phyloP scores from a whole-genome alignment of 2,888 invertebrate species.

The Drosophila yooni region DNA sequence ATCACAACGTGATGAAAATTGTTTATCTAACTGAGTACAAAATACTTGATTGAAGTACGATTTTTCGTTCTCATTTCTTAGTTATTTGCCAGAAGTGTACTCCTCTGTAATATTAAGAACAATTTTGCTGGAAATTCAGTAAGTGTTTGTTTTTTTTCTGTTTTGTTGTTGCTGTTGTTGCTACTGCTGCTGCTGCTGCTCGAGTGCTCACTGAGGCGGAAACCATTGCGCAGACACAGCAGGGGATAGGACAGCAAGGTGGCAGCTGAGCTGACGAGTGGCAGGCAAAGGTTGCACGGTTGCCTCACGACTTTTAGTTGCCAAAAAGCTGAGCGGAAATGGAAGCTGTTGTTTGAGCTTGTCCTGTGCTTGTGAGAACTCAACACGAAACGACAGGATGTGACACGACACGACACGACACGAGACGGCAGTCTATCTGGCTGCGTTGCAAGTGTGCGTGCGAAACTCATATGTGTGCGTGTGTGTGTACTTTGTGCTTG shows the following conservation, averaged over 20 bases:
- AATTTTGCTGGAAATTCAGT: constrained; percentile 1
- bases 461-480: constrained; percentile 2
- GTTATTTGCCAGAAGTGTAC: neutral
- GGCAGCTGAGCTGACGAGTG: constrained; percentile 24
- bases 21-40: constrained; percentile 34
- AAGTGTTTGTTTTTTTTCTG: neutral
- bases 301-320: constrained; percentile 7
- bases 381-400: constrained; percentile 36
- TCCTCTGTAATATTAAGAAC: neutral
- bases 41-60: neutral
- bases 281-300: constrained; percentile 24
- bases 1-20: constrained; percentile 62
- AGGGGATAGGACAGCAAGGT: neutral
- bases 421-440: constrained; percentile 17
- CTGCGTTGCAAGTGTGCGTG: constrained; percentile 6
- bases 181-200: constrained; percentile 29
- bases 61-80: neutral
- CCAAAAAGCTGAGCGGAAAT: constrained; percentile 64
- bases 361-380: constrained; percentile 39
- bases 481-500: constrained; percentile 13
- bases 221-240: constrained; percentile 49
- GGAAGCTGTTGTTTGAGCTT: constrained; percentile 68
- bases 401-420: constrained; percentile 31
- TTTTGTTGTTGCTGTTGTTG: constrained; percentile 5
- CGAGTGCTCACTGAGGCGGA: constrained; percentile 67